These are phyloP conservation scores for Mormyrus iriodes DNA, from an alignment of 2,113 vertebrate species.

Conservation along the genomic window DNA sequence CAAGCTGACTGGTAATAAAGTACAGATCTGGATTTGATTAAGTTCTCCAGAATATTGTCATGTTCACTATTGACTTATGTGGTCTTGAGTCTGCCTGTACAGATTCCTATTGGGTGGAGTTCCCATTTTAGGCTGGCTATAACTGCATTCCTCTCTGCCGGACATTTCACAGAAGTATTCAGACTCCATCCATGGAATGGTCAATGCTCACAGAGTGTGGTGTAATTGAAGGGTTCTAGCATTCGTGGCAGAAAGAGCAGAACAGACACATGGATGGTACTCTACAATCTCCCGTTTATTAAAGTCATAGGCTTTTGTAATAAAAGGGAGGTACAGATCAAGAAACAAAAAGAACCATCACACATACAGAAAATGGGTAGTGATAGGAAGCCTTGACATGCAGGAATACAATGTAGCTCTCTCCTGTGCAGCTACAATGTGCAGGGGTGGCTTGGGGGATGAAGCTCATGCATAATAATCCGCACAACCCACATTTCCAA, in stretches of 20 bases:
- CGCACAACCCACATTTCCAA: not conserved
- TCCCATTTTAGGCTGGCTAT: not conserved
- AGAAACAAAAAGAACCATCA: not conserved
- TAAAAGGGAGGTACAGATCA: not conserved
- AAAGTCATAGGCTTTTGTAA: not conserved
- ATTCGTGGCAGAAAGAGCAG: not conserved
- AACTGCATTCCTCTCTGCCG: not conserved
- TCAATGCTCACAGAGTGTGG: not conserved
- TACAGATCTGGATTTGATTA: not conserved
- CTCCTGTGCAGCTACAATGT: not conserved
- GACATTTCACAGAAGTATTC: not conserved
- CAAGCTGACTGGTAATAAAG: not conserved
- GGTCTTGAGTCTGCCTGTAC: not conserved
- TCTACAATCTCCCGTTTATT: not conserved
- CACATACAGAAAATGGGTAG: not conserved
- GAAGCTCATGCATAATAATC: not conserved
- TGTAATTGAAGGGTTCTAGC: not conserved
- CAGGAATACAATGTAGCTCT: not conserved
- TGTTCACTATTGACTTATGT: not conserved
- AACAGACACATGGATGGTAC: not conserved
- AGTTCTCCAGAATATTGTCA: not conserved
- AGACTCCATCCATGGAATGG: not conserved
- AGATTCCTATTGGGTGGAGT: not conserved
- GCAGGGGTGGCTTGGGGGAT: not conserved
- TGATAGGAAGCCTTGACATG: not conserved